Evolutionary conservation across 1,140 invertebrate species (phyloP).

Genomic region (Chionoecetes opilio): DNA sequence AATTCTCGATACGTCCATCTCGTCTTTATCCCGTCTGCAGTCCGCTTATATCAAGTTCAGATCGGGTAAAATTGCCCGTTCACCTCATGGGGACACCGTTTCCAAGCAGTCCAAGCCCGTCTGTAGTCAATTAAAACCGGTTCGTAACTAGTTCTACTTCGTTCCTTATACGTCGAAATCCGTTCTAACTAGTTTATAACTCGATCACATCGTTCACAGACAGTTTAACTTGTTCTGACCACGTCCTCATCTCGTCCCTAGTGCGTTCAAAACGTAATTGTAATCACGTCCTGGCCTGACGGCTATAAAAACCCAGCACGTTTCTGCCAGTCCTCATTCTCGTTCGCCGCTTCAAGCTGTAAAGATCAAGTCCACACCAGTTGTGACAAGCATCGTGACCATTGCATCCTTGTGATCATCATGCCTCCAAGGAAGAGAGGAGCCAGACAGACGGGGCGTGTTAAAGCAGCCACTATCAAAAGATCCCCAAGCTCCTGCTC

Average conservation of each 20-base stretch:
- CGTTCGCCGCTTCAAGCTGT: neutral
- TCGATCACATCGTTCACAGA: too few species aligned
- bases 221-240: neutral
- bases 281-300: conserved; percentile 20
- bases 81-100: neutral
- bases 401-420: neutral
- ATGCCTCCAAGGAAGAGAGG: neutral
- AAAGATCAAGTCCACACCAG: neutral
- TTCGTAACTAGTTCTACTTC: too few species aligned
- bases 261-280: neutral
- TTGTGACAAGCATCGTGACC: too few species aligned
- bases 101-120: conserved; percentile 33
- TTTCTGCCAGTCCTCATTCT: conserved; percentile 17
- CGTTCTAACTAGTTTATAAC: too few species aligned
- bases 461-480: too few species aligned
- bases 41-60: neutral
- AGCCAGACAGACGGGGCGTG: too few species aligned
- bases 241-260: conserved; percentile 41
- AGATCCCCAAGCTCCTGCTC: too few species aligned
- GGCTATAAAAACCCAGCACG: conserved; percentile 41
- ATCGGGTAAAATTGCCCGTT: conserved; percentile 40
- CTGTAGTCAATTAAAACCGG: neutral
- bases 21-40: neutral
- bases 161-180: too few species aligned
- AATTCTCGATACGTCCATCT: too few species aligned